phyloP scores from a whole-genome alignment of 2,888 invertebrate species.

The Cetonia aurata region DNA sequence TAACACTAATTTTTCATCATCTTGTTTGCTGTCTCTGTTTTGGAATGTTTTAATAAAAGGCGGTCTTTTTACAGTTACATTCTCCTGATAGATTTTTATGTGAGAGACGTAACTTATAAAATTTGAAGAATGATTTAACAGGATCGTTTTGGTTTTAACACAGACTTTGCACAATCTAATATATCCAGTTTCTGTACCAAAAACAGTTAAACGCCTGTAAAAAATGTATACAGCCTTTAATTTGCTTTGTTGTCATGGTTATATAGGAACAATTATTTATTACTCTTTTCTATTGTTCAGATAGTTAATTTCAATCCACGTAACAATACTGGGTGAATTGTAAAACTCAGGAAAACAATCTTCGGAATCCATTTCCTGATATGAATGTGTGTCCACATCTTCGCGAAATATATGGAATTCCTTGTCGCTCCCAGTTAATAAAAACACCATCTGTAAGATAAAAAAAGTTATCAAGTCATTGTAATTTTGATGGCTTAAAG shows the following conservation, averaged over 20 bases:
- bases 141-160: slow-evolving; percentile 66
- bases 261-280: slow-evolving; percentile 46
- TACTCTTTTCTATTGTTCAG: slow-evolving; percentile 67
- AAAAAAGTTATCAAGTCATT: background rate
- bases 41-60: slow-evolving; percentile 52
- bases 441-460: slow-evolving; percentile 70
- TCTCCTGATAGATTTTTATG: slow-evolving; percentile 67
- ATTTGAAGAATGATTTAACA: slow-evolving; percentile 68
- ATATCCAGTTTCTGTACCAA: slow-evolving; percentile 74
- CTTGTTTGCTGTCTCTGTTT: slow-evolving; percentile 24
- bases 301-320: slow-evolving; percentile 71
- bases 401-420: slow-evolving; percentile 76
- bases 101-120: slow-evolving; percentile 71
- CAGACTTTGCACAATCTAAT: slow-evolving; percentile 70
- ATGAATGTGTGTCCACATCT: slow-evolving; percentile 70
- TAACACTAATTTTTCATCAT: slow-evolving; percentile 59
- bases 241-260: slow-evolving; percentile 17
- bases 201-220: slow-evolving; percentile 70
- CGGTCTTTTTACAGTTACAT: slow-evolving; percentile 55
- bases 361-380: slow-evolving; percentile 70
- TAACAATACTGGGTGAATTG: slow-evolving; percentile 68
- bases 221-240: slow-evolving; percentile 27
- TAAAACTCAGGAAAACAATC: slow-evolving; percentile 74
- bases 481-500: no score
- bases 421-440: slow-evolving; percentile 75